A percentile compares a stretch with the other conserved stretches of the same genome.
Conservation (phyloP, 2,797 vertebrate genomes). For the Alfaro cultratus region DNA sequence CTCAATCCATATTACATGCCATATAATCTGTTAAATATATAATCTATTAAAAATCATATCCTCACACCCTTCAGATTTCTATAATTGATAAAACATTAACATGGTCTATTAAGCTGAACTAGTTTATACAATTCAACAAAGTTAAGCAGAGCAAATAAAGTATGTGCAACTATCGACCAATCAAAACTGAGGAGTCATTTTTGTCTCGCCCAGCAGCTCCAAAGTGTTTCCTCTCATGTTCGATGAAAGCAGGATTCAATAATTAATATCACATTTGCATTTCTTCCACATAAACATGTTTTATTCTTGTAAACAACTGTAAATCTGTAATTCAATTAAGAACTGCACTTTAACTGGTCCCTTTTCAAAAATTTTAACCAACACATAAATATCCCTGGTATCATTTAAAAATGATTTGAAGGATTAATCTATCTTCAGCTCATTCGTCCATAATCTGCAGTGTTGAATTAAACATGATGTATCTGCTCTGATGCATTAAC, state of each 20-base stretch:
- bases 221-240: conserved; percentile 30
- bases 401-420: conserved; percentile 4
- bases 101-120: background rate
- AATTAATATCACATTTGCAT: conserved; percentile 38
- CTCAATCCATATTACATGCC: background rate
- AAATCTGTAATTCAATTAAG: conserved; percentile 10
- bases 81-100: background rate
- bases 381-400: conserved; percentile 1
- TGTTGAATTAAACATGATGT: conserved; percentile 56
- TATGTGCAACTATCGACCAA: conserved; percentile 6
- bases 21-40: background rate
- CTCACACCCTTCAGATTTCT: background rate
- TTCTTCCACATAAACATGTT: conserved; percentile 12
- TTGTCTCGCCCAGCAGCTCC: conserved; percentile 19
- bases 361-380: conserved; percentile 2
- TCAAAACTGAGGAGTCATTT: conserved; percentile 26
- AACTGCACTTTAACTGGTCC: background rate
- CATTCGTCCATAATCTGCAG: conserved; percentile 38
- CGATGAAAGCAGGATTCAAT: conserved; percentile 35
- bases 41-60: background rate
- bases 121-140: conserved; percentile 8
- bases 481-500: conserved; percentile 39
- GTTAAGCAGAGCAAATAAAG: background rate
- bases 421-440: conserved; percentile 12
- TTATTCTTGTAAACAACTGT: conserved; percentile 1